phyloP scores from a whole-genome alignment of 2,888 invertebrate genomes.

The Hirudinaria manillensis region DNA sequence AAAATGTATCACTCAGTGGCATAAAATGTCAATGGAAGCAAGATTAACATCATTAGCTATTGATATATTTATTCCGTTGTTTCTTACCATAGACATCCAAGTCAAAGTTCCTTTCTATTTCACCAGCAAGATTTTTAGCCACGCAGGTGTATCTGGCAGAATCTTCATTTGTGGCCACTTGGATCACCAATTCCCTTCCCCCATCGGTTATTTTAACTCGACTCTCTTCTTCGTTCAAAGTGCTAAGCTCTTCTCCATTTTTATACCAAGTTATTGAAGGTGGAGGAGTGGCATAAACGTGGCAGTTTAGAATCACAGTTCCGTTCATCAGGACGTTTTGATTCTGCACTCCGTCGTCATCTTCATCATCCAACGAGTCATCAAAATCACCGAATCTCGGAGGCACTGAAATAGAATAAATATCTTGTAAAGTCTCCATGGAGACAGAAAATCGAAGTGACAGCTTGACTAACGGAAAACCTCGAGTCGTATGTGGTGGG shows the following conservation, averaged over 20 bases:
- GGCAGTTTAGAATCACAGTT: constrained; percentile 46
- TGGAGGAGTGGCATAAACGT: constrained; percentile 47
- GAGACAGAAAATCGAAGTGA: not conserved
- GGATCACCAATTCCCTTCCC: constrained; percentile 42
- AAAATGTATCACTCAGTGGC: too few relatives aligned
- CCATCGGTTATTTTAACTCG: constrained; percentile 32
- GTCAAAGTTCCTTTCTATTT: constrained; percentile 49
- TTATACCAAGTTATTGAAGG: constrained; percentile 55
- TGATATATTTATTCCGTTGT: too few relatives aligned
- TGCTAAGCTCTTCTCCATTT: constrained; percentile 45
- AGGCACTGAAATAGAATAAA: constrained; percentile 5
- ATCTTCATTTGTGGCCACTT: constrained; percentile 46
- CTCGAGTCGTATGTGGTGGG: constrained; percentile 55
- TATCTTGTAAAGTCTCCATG: too few relatives aligned
- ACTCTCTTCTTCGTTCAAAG: constrained; percentile 16
- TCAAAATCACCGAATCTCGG: constrained; percentile 11
- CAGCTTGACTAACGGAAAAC: constrained; percentile 44
- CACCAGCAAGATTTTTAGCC: constrained; percentile 56
- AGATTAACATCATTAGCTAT: too few relatives aligned
- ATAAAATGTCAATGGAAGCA: too few relatives aligned
- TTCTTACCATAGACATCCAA: constrained; percentile 44
- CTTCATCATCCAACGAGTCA: not conserved
- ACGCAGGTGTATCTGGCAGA: constrained; percentile 55
- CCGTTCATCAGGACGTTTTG: constrained; percentile 44
- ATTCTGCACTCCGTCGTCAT: constrained; percentile 27